These are phyloP conservation scores for Trilocha varians DNA, from an alignment of 2,888 invertebrate species.

Conservation along the genomic window DNA sequence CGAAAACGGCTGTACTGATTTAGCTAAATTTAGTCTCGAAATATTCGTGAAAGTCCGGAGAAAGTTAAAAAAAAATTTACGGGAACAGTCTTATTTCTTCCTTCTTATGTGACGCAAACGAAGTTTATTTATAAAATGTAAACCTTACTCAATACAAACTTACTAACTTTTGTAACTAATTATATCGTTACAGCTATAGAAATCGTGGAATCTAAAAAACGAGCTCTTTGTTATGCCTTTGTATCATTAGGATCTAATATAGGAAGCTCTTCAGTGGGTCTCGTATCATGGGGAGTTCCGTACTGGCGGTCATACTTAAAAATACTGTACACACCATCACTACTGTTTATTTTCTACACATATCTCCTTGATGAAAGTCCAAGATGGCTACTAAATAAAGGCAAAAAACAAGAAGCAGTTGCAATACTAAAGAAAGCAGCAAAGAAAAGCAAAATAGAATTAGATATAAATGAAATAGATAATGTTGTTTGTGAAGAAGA, in stretches of 20 bases:
- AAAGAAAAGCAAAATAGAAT: constrained; percentile 39
- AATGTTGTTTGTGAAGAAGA: too few species aligned
- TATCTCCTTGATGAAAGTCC: too few species aligned
- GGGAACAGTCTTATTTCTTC: too few species aligned
- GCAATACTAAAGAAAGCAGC: too few species aligned
- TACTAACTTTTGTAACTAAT: too few species aligned
- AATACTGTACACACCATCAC: constrained; percentile 78
- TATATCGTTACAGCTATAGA: constrained; percentile 55
- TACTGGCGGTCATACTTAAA: constrained; percentile 80
- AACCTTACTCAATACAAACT: too few species aligned
- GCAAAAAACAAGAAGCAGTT: constrained; percentile 76
- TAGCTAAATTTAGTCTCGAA: too few species aligned
- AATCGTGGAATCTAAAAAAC: constrained; percentile 41
- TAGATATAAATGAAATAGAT: constrained; percentile 36
- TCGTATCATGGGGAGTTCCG: constrained; percentile 53
- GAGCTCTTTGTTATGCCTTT: constrained; percentile 37
- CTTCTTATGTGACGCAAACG: too few species aligned
- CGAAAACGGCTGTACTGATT: too few species aligned
- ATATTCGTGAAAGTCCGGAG: too few species aligned
- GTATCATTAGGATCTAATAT: constrained; percentile 33
- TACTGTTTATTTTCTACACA: constrained; percentile 77
- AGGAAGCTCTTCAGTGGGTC: constrained; percentile 32
- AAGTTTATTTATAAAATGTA: too few species aligned
- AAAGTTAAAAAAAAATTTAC: too few species aligned
- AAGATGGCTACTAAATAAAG: constrained; percentile 84